Conservation (phyloP, 2,888 invertebrate genomes). For the Stenurella melanura region DNA sequence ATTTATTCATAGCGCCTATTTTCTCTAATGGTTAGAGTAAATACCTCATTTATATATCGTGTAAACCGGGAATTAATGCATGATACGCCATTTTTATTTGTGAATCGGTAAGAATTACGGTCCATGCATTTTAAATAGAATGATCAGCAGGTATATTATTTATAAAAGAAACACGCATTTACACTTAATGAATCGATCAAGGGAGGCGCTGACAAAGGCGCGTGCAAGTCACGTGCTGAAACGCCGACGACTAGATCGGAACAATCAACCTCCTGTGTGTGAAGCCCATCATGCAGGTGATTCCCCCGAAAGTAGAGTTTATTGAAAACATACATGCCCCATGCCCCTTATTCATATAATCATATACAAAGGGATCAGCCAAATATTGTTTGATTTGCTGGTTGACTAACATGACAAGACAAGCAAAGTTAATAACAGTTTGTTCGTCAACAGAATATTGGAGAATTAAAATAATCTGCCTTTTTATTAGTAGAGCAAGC, state of each 20-base stretch:
- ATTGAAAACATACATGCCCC: constrained; percentile 50
- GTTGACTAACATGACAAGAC: constrained; percentile 41
- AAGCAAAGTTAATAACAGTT: constrained; percentile 33
- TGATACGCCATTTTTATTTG: no score
- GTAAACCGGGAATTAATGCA: no score
- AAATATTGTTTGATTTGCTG: constrained; percentile 44
- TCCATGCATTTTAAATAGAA: background rate
- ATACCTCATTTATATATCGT: no score
- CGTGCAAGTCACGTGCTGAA: constrained; percentile 50
- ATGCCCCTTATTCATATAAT: constrained; percentile 43
- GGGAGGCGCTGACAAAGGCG: constrained; percentile 52
- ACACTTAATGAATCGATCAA: constrained; percentile 55
- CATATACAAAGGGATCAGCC: constrained; percentile 44
- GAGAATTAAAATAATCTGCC: background rate
- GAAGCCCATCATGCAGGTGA: constrained; percentile 52
- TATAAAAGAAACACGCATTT: constrained; percentile 46
- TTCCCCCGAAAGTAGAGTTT: constrained; percentile 45
- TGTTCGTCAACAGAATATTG: constrained; percentile 46
- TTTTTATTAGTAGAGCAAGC: no score
- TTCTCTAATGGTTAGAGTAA: no score
- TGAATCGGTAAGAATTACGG: background rate
- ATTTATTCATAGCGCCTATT: no score
- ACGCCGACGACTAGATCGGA: constrained; percentile 33
- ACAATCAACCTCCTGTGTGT: constrained; percentile 50
- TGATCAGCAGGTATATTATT: constrained; percentile 32